Percentiles rank a stretch among this genome's conserved stretches.
Conservation (phyloP, 1,140 invertebrate species). For the Conus betulinus region DNA sequence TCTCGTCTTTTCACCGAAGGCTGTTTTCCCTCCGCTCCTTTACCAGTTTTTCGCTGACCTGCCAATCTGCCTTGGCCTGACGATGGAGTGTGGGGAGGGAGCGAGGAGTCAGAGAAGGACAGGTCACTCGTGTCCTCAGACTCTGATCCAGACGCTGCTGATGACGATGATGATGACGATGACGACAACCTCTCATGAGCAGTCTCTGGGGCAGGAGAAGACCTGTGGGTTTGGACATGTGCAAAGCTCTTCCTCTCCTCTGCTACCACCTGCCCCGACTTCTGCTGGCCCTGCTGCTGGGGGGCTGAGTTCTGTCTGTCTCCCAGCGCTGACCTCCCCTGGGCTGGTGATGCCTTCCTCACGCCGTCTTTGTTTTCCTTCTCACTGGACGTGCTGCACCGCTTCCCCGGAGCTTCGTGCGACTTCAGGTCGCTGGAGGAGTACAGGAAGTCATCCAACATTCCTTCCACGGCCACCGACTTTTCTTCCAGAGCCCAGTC, state of each 20-base stretch:
- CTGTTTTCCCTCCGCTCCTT: background rate
- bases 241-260: background rate
- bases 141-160: background rate
- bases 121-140: constrained; percentile 16
- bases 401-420: background rate
- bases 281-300: background rate
- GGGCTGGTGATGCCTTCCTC: background rate
- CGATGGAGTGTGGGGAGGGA: background rate
- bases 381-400: constrained; percentile 3
- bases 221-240: background rate
- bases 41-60: background rate
- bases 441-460: constrained; percentile 2
- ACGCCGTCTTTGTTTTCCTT: background rate
- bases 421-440: background rate
- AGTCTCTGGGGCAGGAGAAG: no score
- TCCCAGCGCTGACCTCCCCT: background rate
- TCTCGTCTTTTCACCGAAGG: background rate
- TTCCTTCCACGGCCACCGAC: background rate
- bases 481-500: background rate
- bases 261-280: background rate
- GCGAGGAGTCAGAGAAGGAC: constrained; percentile 4
- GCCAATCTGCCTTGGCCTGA: background rate
- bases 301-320: background rate
- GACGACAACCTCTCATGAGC: background rate
- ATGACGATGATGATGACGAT: background rate